Base-by-base conservation (phyloP, 1,140 invertebrate genomes). In the Drosophila sp. region DNA sequence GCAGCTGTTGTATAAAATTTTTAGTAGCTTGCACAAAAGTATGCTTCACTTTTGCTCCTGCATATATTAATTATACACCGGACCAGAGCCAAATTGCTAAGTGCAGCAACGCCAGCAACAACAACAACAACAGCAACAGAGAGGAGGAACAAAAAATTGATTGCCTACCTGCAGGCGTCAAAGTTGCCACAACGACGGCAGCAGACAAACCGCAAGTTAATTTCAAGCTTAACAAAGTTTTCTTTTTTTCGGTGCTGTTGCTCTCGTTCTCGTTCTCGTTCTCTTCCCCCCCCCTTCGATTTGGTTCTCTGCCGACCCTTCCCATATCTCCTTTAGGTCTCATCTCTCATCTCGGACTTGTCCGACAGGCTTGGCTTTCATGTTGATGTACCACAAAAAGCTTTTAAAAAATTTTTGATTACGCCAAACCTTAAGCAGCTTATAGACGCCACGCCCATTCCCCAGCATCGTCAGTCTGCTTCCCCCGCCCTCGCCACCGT, bases 321-420 rank as follows among this genome's bases (percentile, higher is more conserved):
- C 13, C 45, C 45, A 46, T 46, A 34, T 34, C 16, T 46, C 57
- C 1, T 21, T 46, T 25, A 38, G 21, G n/a, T 41, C 61, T 53
- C 50, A 64, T 45, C 62, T 41, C 36, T 50, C 36, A 51, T 51
- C 45, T 54, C 36, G 62, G 38, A 34, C 36, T 64, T 45, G 61
- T 54, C 63, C 38, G 54, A 53, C 63, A 56, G 57, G 64, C 57
- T 63, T 72, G 71, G 63, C 72, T 78, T 63, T 78, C 82, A 70
- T 76, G 71, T 70, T 79, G 78, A 87, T 77, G 80, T 89, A 83
- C 79, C 83, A 78, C 76, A 80, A 70, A 89, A 89, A 80, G 83
- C 83, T 89, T 89, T 89, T 89, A 89, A 89, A 89, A 89, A 84
- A 74, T 87, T 87, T 87, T 87, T 87, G 82, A 81, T 84, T 84